Percentiles rank a stretch among this genome's conserved stretches.
phyloP scores from a whole-genome alignment of 2,888 invertebrate species.

The Arctia plantaginis region DNA sequence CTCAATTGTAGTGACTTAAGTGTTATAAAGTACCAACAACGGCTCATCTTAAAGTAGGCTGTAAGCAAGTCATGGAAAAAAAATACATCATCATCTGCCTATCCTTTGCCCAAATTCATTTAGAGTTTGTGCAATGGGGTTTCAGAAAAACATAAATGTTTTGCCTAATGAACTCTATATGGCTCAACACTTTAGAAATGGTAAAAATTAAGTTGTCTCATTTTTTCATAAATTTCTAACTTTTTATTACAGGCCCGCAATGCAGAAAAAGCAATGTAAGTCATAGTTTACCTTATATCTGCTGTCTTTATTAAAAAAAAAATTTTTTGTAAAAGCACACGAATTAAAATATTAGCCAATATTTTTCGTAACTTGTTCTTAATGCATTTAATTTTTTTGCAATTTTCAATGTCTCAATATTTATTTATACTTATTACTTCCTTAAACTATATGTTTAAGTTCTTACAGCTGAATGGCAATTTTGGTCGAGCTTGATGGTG shows the following conservation, averaged over 20 bases:
- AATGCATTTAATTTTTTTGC: background rate
- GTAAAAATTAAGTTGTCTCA: background rate
- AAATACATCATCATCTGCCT: too few species aligned
- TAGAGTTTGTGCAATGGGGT: too few species aligned
- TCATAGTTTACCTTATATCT: slow-evolving; percentile 53
- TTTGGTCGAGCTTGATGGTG: background rate
- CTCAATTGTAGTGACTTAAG: too few species aligned
- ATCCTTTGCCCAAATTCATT: too few species aligned
- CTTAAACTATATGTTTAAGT: background rate
- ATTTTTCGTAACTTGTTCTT: too few species aligned
- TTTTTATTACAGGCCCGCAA: slow-evolving; percentile 93
- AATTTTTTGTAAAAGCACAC: background rate
- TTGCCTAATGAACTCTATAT: background rate
- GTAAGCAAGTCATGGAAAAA: too few species aligned
- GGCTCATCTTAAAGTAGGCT: too few species aligned
- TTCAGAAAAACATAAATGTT: too few species aligned
- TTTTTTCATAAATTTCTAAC: slow-evolving; percentile 19
- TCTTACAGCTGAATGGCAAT: too few species aligned
- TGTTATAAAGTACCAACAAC: too few species aligned
- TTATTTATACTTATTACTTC: background rate
- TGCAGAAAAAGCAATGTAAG: slow-evolving; percentile 99
- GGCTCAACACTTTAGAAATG: background rate
- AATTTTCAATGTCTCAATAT: background rate
- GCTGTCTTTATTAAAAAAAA: background rate
- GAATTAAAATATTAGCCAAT: too few species aligned